Evolutionary conservation across 2,888 invertebrate species (phyloP).

Genomic region (Prosopocoilus inquinatus): DNA sequence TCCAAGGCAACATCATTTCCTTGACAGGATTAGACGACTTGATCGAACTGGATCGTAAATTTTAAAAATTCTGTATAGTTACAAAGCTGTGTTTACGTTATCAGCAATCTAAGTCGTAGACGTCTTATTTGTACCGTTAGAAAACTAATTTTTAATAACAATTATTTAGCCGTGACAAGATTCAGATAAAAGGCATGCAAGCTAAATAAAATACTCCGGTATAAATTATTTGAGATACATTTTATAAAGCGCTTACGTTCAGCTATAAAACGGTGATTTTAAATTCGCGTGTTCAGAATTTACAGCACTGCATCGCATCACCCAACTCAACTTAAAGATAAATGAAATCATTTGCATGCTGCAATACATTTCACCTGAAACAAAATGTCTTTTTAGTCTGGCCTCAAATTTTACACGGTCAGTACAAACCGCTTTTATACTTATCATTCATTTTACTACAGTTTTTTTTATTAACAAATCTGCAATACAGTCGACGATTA

Average conservation of each 20-base stretch:
- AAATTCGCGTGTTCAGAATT: constrained; percentile 23
- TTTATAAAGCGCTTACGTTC: constrained; percentile 11
- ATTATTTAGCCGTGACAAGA: constrained; percentile 32
- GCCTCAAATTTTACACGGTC: background rate
- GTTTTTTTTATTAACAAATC: too few relatives aligned
- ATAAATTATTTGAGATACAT: constrained; percentile 5
- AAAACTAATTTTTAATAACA: constrained; percentile 27
- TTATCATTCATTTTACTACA: too few relatives aligned
- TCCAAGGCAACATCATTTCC: constrained; percentile 22
- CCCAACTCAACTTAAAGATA: constrained; percentile 14
- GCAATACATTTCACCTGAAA: constrained; percentile 1
- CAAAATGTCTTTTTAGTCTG: background rate
- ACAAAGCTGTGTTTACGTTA: too few relatives aligned
- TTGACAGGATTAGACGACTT: constrained; percentile 19
- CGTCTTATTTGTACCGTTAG: constrained; percentile 21
- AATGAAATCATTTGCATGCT: constrained; percentile 6
- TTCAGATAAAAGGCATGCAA: constrained; percentile 31
- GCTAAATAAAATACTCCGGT: constrained; percentile 19
- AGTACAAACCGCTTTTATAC: too few relatives aligned
- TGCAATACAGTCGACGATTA: too few relatives aligned
- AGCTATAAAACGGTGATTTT: constrained; percentile 20
- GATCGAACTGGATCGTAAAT: constrained; percentile 10
- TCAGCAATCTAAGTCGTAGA: constrained; percentile 4
- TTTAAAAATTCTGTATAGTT: too few relatives aligned
- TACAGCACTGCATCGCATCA: constrained; percentile 18